Evolutionary conservation across 2,797 vertebrate species (phyloP), one percentile per base, ranked within the genome.

Genomic region (Pseudochromis fuscus): DNA sequence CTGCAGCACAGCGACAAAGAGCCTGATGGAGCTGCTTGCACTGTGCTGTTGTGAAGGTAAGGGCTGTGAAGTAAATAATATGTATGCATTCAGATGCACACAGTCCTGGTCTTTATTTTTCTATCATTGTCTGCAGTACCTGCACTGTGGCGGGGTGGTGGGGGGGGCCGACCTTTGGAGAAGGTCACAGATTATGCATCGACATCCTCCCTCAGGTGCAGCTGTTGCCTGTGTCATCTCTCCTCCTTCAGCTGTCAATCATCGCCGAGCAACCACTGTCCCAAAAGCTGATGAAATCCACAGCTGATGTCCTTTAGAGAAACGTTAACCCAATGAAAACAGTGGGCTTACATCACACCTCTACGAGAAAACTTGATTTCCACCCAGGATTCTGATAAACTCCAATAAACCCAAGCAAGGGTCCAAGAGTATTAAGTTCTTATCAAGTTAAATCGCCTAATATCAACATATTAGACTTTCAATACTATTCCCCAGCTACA

Each of bases 151-250:
- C 59, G n/a, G 33, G 50, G 40, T 21, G 40, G 19, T n/a, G 7
- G 8, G 40, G 40, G n/a, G n/a, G n/a, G n/a, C n/a, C 84, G 87
- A 88, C 88, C 84, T 86, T 87, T 81, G 62, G 56, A 77, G 71
- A 87, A 87, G 82, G 82, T 83, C 79, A 84, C 42, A 63, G 6
- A n/a, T 69, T 35, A 53, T 75, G 75, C 49, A 60, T 75, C 81
- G 71, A 72, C 63, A 66, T 57, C 68, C 44, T 59, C 23, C 30
- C 40, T 35, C 45, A 64, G 38, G 44, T 71, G 57, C 23, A 33
- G 35, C 56, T 73, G 45, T 55, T 53, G 25, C 49, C 77, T 67
- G 67, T 67, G 21, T 65, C 21, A 44, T 67, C 50, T 60, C 62
- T 24, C 56, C 30, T 49, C 60, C 25, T 27, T 49, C 56, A 31